A percentile compares a stretch with the other conserved stretches of the same genome.
These are phyloP conservation scores for Aplochiton taeniatus DNA, from an alignment of 2,797 vertebrate species.

Conservation along the genomic window DNA sequence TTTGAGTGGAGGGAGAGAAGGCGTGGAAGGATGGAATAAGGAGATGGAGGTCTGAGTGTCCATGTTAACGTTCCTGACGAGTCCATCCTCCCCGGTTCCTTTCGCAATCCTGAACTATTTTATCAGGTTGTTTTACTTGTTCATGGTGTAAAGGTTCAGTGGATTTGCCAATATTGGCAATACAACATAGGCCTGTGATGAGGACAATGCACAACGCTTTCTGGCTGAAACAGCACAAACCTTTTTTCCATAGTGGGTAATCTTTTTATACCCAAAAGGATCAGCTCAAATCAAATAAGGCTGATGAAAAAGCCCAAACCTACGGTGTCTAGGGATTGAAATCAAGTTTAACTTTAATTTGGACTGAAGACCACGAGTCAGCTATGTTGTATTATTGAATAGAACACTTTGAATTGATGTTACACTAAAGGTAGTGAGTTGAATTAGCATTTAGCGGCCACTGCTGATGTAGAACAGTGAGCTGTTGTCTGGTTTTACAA, in stretches of 20 bases:
- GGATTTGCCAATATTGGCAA: too few relatives aligned
- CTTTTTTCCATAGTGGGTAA: conserved; percentile 30
- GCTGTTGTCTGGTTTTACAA: background rate
- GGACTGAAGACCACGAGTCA: conserved; percentile 3
- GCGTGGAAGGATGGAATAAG: too few relatives aligned
- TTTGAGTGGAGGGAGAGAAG: too few relatives aligned
- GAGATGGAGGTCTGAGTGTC: too few relatives aligned
- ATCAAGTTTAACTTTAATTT: background rate
- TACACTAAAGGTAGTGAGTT: conserved; percentile 5
- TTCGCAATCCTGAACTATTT: too few relatives aligned
- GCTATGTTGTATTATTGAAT: background rate
- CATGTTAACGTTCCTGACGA: too few relatives aligned
- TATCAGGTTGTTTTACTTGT: too few relatives aligned
- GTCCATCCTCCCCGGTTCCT: too few relatives aligned
- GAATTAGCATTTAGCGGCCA: background rate
- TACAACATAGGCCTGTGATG: too few relatives aligned
- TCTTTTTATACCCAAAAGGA: conserved; percentile 19
- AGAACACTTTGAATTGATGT: conserved; percentile 8
- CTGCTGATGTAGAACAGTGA: conserved; percentile 7
- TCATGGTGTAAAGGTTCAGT: too few relatives aligned
- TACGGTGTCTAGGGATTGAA: background rate
- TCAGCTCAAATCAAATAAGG: background rate
- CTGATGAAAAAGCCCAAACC: conserved; percentile 7
- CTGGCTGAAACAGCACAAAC: conserved; percentile 4
- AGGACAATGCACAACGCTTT: background rate